These are phyloP conservation scores for Zosterops japonicus DNA, from an alignment of 2,113 vertebrate genomes.

Conservation along the genomic window DNA sequence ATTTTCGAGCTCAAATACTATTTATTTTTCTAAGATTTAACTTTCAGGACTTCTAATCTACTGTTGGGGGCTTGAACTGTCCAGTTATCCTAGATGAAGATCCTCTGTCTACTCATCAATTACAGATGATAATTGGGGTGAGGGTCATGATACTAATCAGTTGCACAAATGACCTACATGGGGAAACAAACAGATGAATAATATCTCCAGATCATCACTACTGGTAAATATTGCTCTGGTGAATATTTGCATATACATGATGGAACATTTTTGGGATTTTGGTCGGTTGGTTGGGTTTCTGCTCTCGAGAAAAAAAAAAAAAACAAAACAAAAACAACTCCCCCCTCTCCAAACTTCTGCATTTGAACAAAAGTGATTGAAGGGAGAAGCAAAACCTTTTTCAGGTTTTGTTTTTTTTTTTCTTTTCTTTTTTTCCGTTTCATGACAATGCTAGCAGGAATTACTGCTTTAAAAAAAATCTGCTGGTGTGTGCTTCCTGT, in stretches of 20 bases:
- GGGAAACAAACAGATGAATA: background rate
- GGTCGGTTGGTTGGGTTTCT: background rate
- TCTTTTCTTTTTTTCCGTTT: background rate
- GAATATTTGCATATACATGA: background rate
- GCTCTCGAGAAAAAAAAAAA: background rate
- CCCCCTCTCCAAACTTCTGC: background rate
- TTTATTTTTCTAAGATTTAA: background rate
- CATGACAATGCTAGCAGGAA: constrained; percentile 72
- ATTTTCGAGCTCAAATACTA: background rate
- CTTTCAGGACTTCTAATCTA: background rate
- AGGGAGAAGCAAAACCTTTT: background rate
- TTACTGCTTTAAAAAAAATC: constrained; percentile 57
- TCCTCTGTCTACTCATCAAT: background rate
- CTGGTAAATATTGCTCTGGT: background rate
- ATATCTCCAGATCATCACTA: background rate
- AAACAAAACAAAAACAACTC: too few species aligned
- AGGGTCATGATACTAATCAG: background rate
- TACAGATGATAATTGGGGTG: background rate
- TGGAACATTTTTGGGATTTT: background rate
- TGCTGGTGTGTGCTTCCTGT: constrained; percentile 75
- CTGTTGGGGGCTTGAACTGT: background rate
- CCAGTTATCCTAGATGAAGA: background rate
- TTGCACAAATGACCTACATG: background rate
- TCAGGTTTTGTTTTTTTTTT: background rate
- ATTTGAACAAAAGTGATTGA: background rate